Conservation (phyloP, 2,888 invertebrate species). For the Drosophila diplacantha region DNA sequence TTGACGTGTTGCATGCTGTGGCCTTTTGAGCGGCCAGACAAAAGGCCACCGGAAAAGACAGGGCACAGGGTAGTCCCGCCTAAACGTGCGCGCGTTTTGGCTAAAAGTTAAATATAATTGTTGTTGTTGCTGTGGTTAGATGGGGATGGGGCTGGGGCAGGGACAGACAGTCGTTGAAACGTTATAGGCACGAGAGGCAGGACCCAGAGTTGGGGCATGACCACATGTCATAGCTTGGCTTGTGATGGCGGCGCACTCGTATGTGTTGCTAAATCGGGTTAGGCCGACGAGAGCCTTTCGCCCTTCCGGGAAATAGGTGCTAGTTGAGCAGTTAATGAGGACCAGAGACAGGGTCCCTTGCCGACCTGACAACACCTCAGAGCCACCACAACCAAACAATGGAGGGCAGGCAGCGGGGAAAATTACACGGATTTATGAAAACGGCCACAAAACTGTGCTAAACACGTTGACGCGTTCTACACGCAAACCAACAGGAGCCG, state of each 20-base stretch:
- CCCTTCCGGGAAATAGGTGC: conserved; percentile 6
- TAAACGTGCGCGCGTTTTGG: conserved; percentile 60
- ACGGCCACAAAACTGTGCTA: conserved; percentile 67
- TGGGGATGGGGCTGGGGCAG: conserved; percentile 1
- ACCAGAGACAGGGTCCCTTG: conserved; percentile 22
- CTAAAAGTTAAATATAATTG: conserved; percentile 71
- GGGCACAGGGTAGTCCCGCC: conserved; percentile 9
- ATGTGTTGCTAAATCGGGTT: conserved; percentile 34
- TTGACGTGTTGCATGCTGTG: conserved; percentile 65
- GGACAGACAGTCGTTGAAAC: conserved; percentile 10
- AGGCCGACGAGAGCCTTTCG: conserved; percentile 34
- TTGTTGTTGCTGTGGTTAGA: conserved; percentile 54
- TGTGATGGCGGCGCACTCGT: conserved; percentile 24
- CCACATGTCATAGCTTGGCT: conserved; percentile 55
- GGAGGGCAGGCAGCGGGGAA: conserved; percentile 35
- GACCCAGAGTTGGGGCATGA: conserved; percentile 13
- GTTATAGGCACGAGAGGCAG: conserved; percentile 1
- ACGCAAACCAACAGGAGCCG: conserved; percentile 53
- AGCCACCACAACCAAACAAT: conserved; percentile 21
- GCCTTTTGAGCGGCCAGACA: conserved; percentile 47
- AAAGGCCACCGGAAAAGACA: conserved; percentile 46
- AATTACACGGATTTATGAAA: conserved; percentile 61
- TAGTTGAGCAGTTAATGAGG: conserved; percentile 30
- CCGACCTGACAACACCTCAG: conserved; percentile 5
- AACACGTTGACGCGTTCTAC: conserved; percentile 67